Conservation (phyloP, 2,113 vertebrate species). For the Pavo muticus region DNA sequence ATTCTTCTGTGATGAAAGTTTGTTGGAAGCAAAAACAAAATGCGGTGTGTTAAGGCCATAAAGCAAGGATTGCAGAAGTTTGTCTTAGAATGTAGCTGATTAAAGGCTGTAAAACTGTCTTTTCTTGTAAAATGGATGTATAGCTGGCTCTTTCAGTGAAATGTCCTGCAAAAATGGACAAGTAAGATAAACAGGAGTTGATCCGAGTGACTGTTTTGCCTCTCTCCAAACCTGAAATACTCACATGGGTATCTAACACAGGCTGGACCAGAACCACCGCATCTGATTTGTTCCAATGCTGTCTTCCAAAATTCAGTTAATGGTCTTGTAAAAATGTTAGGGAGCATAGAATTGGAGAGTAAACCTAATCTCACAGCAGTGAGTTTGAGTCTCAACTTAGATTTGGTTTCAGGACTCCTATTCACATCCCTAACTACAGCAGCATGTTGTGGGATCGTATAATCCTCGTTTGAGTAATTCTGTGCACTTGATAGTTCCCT, state of each 20-base stretch:
- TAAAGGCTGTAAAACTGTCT: not conserved
- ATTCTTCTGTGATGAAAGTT: not conserved
- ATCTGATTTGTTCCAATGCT: not conserved
- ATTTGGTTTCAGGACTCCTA: not conserved
- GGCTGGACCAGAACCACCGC: accelerated
- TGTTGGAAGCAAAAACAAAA: not conserved
- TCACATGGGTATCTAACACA: not conserved
- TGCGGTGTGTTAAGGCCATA: not conserved
- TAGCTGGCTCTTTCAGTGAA: not conserved
- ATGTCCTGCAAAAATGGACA: not conserved
- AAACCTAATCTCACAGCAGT: not conserved
- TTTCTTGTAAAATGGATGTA: not conserved
- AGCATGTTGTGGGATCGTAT: not conserved
- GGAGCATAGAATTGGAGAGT: not conserved
- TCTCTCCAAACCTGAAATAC: not conserved
- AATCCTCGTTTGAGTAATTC: not conserved
- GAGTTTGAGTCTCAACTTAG: not conserved
- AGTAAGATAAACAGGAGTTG: not conserved
- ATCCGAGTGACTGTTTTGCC: not conserved
- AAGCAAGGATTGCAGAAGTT: not conserved
- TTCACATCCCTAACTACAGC: not conserved
- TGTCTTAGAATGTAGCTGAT: not conserved
- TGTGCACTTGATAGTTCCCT: not conserved
- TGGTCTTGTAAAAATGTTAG: not conserved
- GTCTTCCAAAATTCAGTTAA: not conserved